A percentile compares a stretch with the other conserved stretches of the same genome.
These are phyloP conservation scores for Antheraea mylitta DNA, from an alignment of 1,140 invertebrate species.

Conservation along the genomic window DNA sequence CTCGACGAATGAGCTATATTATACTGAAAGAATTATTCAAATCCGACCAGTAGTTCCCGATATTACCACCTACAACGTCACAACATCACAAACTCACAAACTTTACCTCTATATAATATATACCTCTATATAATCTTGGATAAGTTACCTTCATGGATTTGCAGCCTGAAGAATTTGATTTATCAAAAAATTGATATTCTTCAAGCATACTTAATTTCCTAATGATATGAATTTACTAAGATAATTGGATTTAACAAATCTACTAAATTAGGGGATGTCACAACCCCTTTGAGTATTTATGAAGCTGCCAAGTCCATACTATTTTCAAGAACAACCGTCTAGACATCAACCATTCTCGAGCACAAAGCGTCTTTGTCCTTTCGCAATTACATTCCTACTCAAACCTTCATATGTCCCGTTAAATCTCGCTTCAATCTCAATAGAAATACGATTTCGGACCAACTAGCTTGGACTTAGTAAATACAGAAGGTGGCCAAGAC, in stretches of 20 bases:
- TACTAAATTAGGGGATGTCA: neutral
- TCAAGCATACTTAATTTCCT: too few species aligned
- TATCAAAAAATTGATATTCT: too few species aligned
- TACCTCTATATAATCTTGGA: too few species aligned
- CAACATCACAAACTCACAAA: too few species aligned
- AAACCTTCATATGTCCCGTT: constrained; percentile 6
- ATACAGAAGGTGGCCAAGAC: neutral
- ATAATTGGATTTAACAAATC: neutral
- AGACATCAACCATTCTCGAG: neutral
- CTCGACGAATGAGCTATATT: too few species aligned
- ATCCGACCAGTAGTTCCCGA: too few species aligned
- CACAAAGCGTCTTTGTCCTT: constrained; percentile 4
- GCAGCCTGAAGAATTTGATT: too few species aligned
- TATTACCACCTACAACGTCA: too few species aligned
- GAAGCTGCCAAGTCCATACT: constrained; percentile 9
- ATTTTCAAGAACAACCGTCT: constrained; percentile 6
- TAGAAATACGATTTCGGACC: neutral
- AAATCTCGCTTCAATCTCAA: neutral
- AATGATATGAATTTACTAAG: neutral
- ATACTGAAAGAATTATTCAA: too few species aligned
- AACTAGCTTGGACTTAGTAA: neutral
- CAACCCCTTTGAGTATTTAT: constrained; percentile 8
- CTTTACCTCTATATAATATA: too few species aligned
- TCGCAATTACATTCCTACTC: constrained; percentile 7
- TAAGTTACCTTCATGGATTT: too few species aligned